Base-by-base conservation (phyloP, 2,113 vertebrate genomes). In the Andinoacara biseriatus region DNA sequence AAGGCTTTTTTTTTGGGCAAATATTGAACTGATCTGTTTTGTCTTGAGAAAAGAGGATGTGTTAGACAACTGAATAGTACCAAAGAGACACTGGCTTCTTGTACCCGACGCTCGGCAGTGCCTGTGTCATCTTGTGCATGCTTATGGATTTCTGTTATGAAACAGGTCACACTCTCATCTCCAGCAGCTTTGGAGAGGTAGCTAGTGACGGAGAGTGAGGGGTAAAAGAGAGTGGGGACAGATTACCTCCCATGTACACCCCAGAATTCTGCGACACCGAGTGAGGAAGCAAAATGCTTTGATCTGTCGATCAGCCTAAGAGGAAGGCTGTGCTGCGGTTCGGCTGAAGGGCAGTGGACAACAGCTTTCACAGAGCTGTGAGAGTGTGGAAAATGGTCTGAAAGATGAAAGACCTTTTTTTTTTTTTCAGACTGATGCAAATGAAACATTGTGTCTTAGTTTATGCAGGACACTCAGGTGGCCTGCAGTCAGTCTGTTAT, bases 101-200 rank as follows among this genome's bases (percentile, higher is more conserved):
- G 80, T 57, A 33, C 33, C 59, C 2, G 6, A 20, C 11, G 33
- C 38, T 77, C 5, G 5, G 61, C 63, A 57, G 77, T 31, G 62
- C 77, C 46, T 33, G 38, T 76, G 61, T 80, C 74, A 75, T 81
- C 61, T 78, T 80, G 5, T 90, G 80, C 86, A 75, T 90, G 82
- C 82, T 90, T 89, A 82, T 89, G 72, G 72, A 82, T 78, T 58
- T 61, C 77, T 92, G 88, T 91, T 91, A 89, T 84, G 84, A 90
- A 90, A 88, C 81, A 79, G 86, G 90, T 90, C 86, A 86, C 86
- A 74, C 76, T 63, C 76, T 83, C 69, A 52, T 87, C 84, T 80
- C 59, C 10, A 83, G 83, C 78, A 82, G 84, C 81, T 84, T 80
- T 15, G 10, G 77, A 79, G 62, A 80, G 78, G 80, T 56, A 81